Base-by-base conservation (phyloP, 2,113 vertebrate genomes). In the Canis aureus region DNA sequence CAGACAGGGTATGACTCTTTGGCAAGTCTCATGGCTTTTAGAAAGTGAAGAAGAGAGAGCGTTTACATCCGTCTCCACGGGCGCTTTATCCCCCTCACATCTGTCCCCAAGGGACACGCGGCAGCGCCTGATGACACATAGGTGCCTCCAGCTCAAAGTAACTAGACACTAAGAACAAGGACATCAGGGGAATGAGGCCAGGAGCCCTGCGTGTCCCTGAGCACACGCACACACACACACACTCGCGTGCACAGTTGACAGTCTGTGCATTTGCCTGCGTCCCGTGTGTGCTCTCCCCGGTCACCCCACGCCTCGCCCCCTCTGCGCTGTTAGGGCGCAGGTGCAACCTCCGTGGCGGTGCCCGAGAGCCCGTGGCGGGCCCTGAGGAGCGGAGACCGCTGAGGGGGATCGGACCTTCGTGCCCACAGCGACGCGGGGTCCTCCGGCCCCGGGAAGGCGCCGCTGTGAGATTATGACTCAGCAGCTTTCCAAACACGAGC, bases 261-360 rank as follows among this genome's bases (percentile, higher is more conserved):
- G 0, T 5, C 0, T 9, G 12, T 25, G 4, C 12, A 0, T 10
- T 4, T 27, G 69, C 76, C 67, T 73, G 38, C 20, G 0, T 25
- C 69, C 0, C 0, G 3, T 3, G 1, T 32, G 4, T 32, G 2
- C 2, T 3, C 8, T 2, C 0, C 55, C 59, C 29, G 2, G 2
- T 3, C 8, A 3, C 0, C 55, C 59, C 29, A 3, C 23, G 3
- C 35, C 5, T n/a, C 3, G 0, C 62, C 51, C 7, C 20, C 0
- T 15, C 94, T 55, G 29, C 17, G 82, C 43, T 73, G 11, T 57
- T 17, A 25, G 11, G 5, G 29, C 29, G 22, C 3, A 6, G 13
- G 11, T 4, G 43, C 43, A 71, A 25, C 20, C 38, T 32, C 22
- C n/a, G 16, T 22, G 16, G 60, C 51, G 35, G 11, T 49, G 16